Evolutionary conservation across 2,888 invertebrate species (phyloP).

Genomic region (Aphodius sticticus): DNA sequence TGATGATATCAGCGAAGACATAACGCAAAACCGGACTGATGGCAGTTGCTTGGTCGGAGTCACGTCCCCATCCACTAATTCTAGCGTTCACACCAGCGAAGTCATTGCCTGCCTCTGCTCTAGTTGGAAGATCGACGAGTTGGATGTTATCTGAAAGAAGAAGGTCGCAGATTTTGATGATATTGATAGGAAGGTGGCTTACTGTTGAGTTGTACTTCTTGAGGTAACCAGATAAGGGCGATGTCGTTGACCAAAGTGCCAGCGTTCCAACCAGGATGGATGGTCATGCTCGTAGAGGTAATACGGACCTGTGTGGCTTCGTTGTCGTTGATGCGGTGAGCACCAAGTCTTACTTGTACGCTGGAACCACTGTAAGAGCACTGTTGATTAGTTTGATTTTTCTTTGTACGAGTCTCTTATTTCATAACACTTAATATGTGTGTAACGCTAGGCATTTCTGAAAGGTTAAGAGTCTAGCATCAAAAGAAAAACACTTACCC

Average conservation of each 20-base stretch:
- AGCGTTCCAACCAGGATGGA: slow-evolving; percentile 42
- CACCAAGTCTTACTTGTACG: slow-evolving; percentile 45
- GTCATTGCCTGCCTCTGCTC: slow-evolving; percentile 47
- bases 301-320: slow-evolving; percentile 49
- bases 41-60: slow-evolving; percentile 8
- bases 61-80: slow-evolving; percentile 60
- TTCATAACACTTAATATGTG: too few species aligned
- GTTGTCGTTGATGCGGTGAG: slow-evolving; percentile 48
- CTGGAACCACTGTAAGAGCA: slow-evolving; percentile 55
- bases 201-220: slow-evolving; percentile 25
- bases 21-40: slow-evolving; percentile 28
- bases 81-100: slow-evolving; percentile 56
- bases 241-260: slow-evolving; percentile 60
- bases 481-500: slow-evolving; percentile 19
- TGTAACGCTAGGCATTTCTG: too few species aligned
- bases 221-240: slow-evolving; percentile 45
- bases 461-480: too few species aligned
- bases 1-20: slow-evolving; percentile 19
- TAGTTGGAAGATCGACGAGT: slow-evolving; percentile 36
- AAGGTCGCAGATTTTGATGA: neutral
- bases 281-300: slow-evolving; percentile 34
- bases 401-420: too few species aligned
- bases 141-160: slow-evolving; percentile 25
- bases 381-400: too few species aligned
- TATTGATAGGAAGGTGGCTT: neutral